Conservation (phyloP, 2,888 invertebrate species). For the Epinotia nisella region DNA sequence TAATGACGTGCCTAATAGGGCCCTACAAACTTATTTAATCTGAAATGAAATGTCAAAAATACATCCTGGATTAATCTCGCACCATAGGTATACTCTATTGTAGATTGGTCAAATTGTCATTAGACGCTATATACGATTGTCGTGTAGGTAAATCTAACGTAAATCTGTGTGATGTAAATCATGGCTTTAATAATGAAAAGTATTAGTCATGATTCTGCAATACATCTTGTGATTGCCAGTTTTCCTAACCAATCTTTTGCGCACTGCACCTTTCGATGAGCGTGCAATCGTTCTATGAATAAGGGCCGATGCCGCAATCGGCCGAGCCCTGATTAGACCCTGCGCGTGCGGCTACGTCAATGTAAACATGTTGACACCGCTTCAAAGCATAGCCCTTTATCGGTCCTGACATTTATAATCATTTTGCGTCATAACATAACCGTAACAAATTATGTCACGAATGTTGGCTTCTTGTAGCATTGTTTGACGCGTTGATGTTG, state of each 20-base stretch:
- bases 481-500: slow-evolving; percentile 35
- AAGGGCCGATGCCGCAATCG: slow-evolving; percentile 69
- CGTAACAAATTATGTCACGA: slow-evolving; percentile 33
- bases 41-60: no score
- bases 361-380: slow-evolving; percentile 41
- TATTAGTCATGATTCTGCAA: slow-evolving; percentile 13
- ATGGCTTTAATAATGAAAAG: neutral
- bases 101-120: no score
- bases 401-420: slow-evolving; percentile 34
- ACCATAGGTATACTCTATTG: no score
- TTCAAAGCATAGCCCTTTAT: slow-evolving; percentile 16
- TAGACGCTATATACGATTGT: no score
- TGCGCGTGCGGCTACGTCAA: slow-evolving; percentile 53
- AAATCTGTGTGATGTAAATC: no score
- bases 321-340: slow-evolving; percentile 59
- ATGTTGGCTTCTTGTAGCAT: slow-evolving; percentile 33
- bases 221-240: slow-evolving; percentile 7
- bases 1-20: no score
- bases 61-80: no score
- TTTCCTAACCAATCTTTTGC: slow-evolving; percentile 57
- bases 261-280: slow-evolving; percentile 69
- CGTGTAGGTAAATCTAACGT: no score
- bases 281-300: slow-evolving; percentile 60
- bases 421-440: slow-evolving; percentile 39
- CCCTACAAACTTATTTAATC: no score